Evolutionary conservation across 2,113 vertebrate genomes (phyloP).

Genomic region (Pavo muticus): DNA sequence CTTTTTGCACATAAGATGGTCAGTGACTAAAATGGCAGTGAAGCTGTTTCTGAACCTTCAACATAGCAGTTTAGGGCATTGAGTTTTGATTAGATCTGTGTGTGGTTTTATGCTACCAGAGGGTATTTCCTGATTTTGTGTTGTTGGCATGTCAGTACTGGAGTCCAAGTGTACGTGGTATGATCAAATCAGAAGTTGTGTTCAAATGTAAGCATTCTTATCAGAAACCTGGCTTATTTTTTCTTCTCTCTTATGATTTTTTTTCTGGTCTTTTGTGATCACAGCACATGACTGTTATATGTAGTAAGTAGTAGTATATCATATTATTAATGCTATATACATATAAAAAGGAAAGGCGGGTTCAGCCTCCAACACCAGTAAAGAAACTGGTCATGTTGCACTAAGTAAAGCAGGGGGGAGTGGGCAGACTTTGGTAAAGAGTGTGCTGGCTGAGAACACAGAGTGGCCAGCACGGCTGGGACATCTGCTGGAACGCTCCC

Average conservation of each 20-base stretch:
- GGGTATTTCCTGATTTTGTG: neutral
- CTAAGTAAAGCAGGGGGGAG: accelerated
- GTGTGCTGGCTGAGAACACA: neutral
- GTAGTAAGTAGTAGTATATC: neutral
- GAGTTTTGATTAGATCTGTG: neutral
- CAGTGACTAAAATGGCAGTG: neutral
- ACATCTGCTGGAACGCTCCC: neutral
- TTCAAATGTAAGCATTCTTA: neutral
- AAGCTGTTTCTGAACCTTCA: neutral
- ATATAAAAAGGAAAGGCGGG: neutral
- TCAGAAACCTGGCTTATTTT: neutral
- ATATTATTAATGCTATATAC: neutral
- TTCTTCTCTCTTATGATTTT: neutral
- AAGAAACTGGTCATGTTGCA: neutral
- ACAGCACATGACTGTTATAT: neutral
- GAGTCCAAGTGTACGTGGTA: neutral
- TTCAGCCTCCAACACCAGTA: neutral
- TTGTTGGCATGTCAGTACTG: neutral
- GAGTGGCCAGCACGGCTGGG: neutral
- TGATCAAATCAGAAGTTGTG: neutral
- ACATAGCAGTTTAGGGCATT: neutral
- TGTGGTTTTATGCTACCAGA: neutral
- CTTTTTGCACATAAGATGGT: neutral
- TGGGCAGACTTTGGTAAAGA: accelerated
- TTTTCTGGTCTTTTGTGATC: neutral